Evolutionary conservation across 2,113 vertebrate genomes (phyloP), one percentile per base, ranked within the genome.

Genomic region (Cyanoderma ruficeps): DNA sequence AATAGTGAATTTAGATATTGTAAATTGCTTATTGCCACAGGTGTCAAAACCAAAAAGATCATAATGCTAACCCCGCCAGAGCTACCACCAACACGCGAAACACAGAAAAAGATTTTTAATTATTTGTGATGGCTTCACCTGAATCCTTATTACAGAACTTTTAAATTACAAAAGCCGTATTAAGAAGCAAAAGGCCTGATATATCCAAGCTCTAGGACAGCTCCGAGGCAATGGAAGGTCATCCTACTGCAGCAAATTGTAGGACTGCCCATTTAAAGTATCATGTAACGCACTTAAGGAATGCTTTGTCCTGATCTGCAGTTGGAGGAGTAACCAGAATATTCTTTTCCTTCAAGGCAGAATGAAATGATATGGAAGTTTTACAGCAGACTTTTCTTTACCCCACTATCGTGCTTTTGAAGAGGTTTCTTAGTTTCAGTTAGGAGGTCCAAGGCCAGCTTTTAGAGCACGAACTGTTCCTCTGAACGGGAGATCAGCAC

Each of bases 1-100:
- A 97, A 93, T 93, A 96, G 92, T 69, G 94, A 92, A 89, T 97
- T 94, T 96, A 89, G 88, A 94, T 82, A 56, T 78, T 75, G 88
- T 82, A 93, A 95, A 94, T 96, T 92, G 92, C 92, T 94, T 92
- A 92, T 92, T 97, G 94, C 96, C 95, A 96, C 93, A 96, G 96
- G 94, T 96, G 95, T 96, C 88, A 97, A 96, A 96, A 93, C 72
- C 86, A 76, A 93, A 95, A 94, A 81, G 80, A 93, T 93, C 78
- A 49, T 71, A 93, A 79, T 78, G 69, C 64, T 75, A 93, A 86
- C 86, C 89, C 80, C 61, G 7, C 76, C 92, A 93, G 69, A 92
- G 53, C 83, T 82, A 83, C 88, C 76, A 95, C 86, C 90, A 96
- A 84, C 90, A 93, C 2, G 3, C 5, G 79, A 92, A 92, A 95